Evolutionary conservation across 2,797 vertebrate species (phyloP).

Genomic region (Anguilla obscura): DNA sequence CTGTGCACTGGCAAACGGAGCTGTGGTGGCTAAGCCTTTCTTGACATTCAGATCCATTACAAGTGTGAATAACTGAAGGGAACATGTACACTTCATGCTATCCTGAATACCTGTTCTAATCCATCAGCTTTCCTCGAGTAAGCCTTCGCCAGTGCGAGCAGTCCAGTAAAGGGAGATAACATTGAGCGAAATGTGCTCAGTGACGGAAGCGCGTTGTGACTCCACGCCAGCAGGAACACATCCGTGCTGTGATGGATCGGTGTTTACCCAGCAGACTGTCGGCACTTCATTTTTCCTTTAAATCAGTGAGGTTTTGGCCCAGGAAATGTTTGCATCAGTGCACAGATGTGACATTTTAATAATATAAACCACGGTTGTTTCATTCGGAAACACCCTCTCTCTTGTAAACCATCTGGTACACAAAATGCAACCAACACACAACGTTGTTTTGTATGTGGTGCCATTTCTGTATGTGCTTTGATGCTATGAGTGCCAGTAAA

Average conservation of each 20-base stretch:
- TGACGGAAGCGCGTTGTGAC: neutral
- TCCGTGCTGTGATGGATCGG: neutral
- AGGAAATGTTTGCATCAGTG: slow-evolving; percentile 45
- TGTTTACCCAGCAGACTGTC: neutral
- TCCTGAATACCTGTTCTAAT: slow-evolving; percentile 58
- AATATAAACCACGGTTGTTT: slow-evolving; percentile 54
- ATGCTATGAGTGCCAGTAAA: slow-evolving; percentile 50
- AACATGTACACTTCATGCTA: slow-evolving; percentile 52
- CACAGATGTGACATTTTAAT: slow-evolving; percentile 69
- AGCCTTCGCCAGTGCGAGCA: slow-evolving; percentile 43
- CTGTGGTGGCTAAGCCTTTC: slow-evolving; percentile 47
- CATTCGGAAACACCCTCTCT: slow-evolving; percentile 53
- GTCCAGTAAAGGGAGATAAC: slow-evolving; percentile 20
- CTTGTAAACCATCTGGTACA: slow-evolving; percentile 66
- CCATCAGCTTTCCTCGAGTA: slow-evolving; percentile 44
- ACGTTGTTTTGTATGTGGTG: slow-evolving; percentile 57
- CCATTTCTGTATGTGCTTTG: slow-evolving; percentile 48
- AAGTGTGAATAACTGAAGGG: slow-evolving; percentile 56
- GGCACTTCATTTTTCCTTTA: slow-evolving; percentile 34
- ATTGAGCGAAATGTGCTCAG: neutral
- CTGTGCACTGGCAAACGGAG: slow-evolving; percentile 59
- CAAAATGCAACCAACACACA: slow-evolving; percentile 53
- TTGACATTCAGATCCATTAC: slow-evolving; percentile 57
- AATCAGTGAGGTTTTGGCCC: slow-evolving; percentile 48
- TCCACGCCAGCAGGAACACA: neutral